phyloP scores from a whole-genome alignment of 2,888 invertebrate genomes.

The Clivina fossor region DNA sequence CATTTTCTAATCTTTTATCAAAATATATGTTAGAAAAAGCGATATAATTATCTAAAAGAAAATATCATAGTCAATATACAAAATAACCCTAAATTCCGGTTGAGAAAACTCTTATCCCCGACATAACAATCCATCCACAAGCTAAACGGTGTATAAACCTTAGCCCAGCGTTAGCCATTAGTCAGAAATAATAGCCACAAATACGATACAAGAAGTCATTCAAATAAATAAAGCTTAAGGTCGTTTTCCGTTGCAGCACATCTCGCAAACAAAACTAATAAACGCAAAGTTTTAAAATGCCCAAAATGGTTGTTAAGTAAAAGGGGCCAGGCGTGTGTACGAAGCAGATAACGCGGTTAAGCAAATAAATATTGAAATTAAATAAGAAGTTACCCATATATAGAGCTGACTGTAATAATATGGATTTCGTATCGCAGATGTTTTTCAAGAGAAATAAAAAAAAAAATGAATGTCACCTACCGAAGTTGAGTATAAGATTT shows the following conservation, averaged over 20 bases:
- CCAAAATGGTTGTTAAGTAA: too few species aligned
- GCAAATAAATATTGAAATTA: conserved; percentile 32
- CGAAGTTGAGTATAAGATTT: too few species aligned
- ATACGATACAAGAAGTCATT: conserved; percentile 32
- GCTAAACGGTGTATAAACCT: not conserved
- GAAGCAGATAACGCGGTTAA: conserved; percentile 25
- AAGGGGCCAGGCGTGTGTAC: conserved; percentile 20
- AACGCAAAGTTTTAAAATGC: conserved; percentile 36
- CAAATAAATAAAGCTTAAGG: conserved; percentile 33
- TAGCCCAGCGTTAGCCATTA: conserved; percentile 27
- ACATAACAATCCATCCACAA: not conserved
- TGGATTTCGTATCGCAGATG: not conserved
- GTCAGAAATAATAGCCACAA: conserved; percentile 38
- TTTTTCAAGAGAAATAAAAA: conserved; percentile 4
- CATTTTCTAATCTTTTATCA: too few species aligned
- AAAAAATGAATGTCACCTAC: too few species aligned
- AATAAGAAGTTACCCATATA: conserved; percentile 3
- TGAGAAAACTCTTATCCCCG: too few species aligned
- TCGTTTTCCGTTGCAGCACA: conserved; percentile 1
- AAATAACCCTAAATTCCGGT: too few species aligned
- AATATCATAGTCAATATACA: too few species aligned
- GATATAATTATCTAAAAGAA: too few species aligned
- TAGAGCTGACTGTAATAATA: too few species aligned
- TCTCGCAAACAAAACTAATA: conserved; percentile 36
- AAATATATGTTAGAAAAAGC: too few species aligned